Evolutionary conservation across 1,140 invertebrate species (phyloP).

Genomic region (Cydia amplana): DNA sequence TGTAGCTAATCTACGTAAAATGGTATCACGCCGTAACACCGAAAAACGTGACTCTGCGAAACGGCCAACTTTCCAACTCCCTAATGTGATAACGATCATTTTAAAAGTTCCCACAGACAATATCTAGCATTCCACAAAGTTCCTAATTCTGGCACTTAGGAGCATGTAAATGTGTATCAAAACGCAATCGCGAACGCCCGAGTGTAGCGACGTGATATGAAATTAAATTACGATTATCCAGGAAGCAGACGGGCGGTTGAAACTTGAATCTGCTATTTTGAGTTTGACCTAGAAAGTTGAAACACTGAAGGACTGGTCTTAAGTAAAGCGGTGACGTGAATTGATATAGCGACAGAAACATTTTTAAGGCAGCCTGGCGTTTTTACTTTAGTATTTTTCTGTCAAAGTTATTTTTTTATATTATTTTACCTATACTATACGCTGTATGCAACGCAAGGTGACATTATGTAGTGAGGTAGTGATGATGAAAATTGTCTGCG

Average conservation of each 20-base stretch:
- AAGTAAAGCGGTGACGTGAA: no score
- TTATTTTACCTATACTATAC: no score
- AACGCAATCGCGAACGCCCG: constrained; percentile 34
- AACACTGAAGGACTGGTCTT: no score
- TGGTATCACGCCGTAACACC: neutral
- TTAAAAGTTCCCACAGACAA: constrained; percentile 27
- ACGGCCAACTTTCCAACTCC: neutral
- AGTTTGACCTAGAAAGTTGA: no score
- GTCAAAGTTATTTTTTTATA: no score
- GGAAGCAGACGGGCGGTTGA: constrained; percentile 20
- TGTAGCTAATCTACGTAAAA: no score
- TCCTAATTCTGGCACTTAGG: constrained; percentile 14
- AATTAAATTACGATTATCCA: constrained; percentile 34
- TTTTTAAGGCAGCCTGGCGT: no score
- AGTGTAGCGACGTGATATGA: constrained; percentile 39
- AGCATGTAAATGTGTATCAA: constrained; percentile 37
- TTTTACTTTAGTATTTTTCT: no score
- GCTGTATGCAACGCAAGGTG: no score
- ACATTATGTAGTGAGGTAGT: no score
- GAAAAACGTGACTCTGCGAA: neutral
- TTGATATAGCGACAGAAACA: no score
- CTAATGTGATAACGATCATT: constrained; percentile 25
- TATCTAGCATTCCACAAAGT: constrained; percentile 26
- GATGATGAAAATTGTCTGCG: no score
- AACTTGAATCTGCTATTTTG: neutral